Evolutionary conservation across 2,797 vertebrate genomes (phyloP), one percentile per base, ranked within the genome.

Genomic region (Taenioides sp.): DNA sequence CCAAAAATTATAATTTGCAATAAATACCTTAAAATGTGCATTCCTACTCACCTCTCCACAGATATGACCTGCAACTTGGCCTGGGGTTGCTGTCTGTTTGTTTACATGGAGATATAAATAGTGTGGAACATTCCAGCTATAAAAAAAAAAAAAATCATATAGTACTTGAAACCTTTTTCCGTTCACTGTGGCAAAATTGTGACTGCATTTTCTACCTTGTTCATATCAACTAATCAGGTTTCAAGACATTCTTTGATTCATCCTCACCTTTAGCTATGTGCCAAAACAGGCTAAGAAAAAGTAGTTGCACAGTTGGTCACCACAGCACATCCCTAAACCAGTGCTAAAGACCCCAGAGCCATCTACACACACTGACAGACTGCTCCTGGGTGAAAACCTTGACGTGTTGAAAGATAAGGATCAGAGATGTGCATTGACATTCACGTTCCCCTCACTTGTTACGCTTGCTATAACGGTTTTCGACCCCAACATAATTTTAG

Each of bases 401-500:
- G 6, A 65, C n/a, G 40, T 65, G 62, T 47, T n/a, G 16, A 25
- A 23, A 65, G n/a, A 65, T 16, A 65, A 60, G 17, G 31, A 22
- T 65, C 63, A 65, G 14, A 14, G 6, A 17, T 65, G 63, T 49
- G 63, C 63, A 49, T 25, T 65, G 40, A 65, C 63, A 49, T 47
- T 65, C 63, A 65, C 63, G 4, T 47, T 14, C 63, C 14, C 23
- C 40, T 65, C 37, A 47, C n/a, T 14, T 25, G n/a, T 31, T 23
- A 23, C 16, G 62, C n/a, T 64, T 3, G n/a, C 22, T 65, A 1
- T n/a, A 4, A 65, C 63, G 3, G 18, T 65, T 22, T 20, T 62
- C 20, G 31, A 7, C 17, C 2, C 2, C 25, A 28, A 28, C 23
- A 14, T 2, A 2, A 7, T n/a, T n/a, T n/a, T 7, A 54, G 7